Evolutionary conservation across 2,797 vertebrate species (phyloP).

Genomic region (Setipinna tenuifilis): DNA sequence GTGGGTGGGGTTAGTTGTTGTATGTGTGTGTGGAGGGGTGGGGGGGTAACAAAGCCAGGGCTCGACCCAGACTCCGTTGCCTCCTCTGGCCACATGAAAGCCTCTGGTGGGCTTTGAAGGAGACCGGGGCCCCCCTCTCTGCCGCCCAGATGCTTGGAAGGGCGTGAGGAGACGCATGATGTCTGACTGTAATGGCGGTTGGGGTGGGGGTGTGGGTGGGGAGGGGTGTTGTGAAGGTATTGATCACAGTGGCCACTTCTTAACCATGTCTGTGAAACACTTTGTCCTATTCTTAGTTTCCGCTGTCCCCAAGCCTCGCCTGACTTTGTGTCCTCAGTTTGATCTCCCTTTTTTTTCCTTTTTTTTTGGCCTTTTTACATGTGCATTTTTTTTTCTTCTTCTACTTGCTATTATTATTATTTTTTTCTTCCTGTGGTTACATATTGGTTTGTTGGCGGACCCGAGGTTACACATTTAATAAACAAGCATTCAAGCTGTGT

Average conservation of each 20-base stretch:
- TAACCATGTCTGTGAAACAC: not conserved
- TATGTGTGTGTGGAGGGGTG: not conserved
- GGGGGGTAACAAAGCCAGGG: slow-evolving; percentile 1
- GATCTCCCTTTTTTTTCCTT: not conserved
- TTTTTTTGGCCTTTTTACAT: not conserved
- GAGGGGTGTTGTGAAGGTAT: not conserved
- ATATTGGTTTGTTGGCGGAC: slow-evolving; percentile 20
- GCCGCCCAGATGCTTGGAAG: not conserved
- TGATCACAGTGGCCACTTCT: slow-evolving; percentile 6
- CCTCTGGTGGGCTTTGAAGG: slow-evolving; percentile 25
- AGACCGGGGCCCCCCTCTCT: slow-evolving; percentile 10
- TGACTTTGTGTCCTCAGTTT: slow-evolving; percentile 1
- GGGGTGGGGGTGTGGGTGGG: not conserved
- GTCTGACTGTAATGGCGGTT: not conserved
- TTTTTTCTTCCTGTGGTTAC: not conserved
- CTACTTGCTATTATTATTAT: not conserved
- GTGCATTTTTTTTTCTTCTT: not conserved
- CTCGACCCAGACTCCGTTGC: slow-evolving; percentile 7
- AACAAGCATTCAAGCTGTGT: slow-evolving; percentile 27
- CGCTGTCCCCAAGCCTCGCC: not conserved
- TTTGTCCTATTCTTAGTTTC: not conserved
- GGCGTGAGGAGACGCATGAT: not conserved
- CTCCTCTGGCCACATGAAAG: slow-evolving; percentile 18
- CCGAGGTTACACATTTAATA: slow-evolving; percentile 21
- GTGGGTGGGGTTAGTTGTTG: too few relatives aligned